Percentiles rank a stretch among this genome's conserved stretches.
phyloP scores from a whole-genome alignment of 2,797 vertebrate species.

The Liparis tanakae region DNA sequence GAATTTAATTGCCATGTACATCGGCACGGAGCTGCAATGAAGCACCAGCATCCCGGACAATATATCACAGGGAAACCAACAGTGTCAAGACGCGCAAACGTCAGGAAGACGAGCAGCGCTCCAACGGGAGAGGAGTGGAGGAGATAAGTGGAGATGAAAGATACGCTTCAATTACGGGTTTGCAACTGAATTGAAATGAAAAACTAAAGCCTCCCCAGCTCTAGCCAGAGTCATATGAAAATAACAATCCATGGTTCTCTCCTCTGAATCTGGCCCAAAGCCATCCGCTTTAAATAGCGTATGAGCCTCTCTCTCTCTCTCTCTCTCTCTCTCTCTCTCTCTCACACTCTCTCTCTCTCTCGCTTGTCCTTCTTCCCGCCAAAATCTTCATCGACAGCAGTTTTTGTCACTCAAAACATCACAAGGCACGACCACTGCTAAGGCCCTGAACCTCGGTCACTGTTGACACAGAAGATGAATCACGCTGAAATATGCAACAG shows the following conservation, averaged over 20 bases:
- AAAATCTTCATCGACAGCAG: slow-evolving; percentile 64
- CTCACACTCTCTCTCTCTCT: slow-evolving; percentile 27
- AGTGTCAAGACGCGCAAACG: slow-evolving; percentile 63
- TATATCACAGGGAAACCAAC: slow-evolving; percentile 76
- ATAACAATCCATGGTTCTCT: slow-evolving; percentile 61
- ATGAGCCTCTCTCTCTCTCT: slow-evolving; percentile 41
- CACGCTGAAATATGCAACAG: slow-evolving; percentile 65
- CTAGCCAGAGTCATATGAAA: slow-evolving; percentile 58
- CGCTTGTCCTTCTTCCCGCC: slow-evolving; percentile 18
- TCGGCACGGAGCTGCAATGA: slow-evolving; percentile 68
- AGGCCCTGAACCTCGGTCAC: slow-evolving; percentile 67
- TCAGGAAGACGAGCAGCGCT: slow-evolving; percentile 63
- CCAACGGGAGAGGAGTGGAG: slow-evolving; percentile 61
- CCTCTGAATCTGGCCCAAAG: slow-evolving; percentile 58
- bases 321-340: slow-evolving; percentile 5
- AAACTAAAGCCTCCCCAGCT: slow-evolving; percentile 58
- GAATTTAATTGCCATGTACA: slow-evolving; percentile 80
- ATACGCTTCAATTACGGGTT: slow-evolving; percentile 77
- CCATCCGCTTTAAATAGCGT: slow-evolving; percentile 69
- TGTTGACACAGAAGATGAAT: slow-evolving; percentile 74
- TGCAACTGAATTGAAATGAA: slow-evolving; percentile 67
- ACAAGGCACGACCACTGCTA: slow-evolving; percentile 75
- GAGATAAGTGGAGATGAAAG: slow-evolving; percentile 80
- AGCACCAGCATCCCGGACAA: slow-evolving; percentile 67
- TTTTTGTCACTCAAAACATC: slow-evolving; percentile 74